A percentile compares a stretch with the other conserved stretches of the same genome.
Conservation (phyloP, 2,113 vertebrate species). For the Tragelaphus scriptus region DNA sequence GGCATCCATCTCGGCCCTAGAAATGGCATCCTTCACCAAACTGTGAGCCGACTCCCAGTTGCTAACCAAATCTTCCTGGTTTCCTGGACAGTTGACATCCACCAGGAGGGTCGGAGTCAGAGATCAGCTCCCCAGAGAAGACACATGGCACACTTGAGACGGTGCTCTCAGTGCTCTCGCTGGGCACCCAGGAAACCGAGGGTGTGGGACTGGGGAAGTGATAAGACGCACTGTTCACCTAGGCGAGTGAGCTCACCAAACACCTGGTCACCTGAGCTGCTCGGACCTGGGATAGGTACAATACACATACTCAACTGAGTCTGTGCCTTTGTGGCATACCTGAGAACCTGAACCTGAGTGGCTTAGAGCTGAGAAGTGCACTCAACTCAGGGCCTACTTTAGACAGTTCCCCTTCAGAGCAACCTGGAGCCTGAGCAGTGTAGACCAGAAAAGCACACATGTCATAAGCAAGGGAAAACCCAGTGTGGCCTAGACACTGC, state of each 20-base stretch:
- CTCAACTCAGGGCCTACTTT: not conserved
- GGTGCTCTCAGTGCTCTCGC: accelerated
- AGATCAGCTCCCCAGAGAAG: not conserved
- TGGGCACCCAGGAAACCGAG: accelerated
- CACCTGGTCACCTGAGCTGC: not conserved
- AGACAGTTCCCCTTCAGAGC: not conserved
- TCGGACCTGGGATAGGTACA: not conserved
- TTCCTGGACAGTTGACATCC: not conserved
- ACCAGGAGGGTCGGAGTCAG: not conserved
- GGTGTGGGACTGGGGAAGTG: not conserved
- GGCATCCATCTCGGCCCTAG: accelerated
- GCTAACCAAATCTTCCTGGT: not conserved
- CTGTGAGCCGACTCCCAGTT: not conserved
- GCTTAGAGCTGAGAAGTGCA: not conserved
- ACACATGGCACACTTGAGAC: not conserved
- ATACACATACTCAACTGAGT: not conserved
- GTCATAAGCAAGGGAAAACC: not conserved
- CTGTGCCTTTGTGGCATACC: not conserved
- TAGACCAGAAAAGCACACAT: not conserved
- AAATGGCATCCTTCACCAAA: not conserved
- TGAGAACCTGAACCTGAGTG: not conserved
- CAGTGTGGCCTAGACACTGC: not conserved
- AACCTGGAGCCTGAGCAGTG: not conserved
- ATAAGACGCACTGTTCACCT: not conserved
- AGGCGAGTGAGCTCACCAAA: accelerated